Evolutionary conservation across 2,797 vertebrate species (phyloP), one percentile per base, ranked within the genome.

Genomic region (Enteromius unitaeniatus): DNA sequence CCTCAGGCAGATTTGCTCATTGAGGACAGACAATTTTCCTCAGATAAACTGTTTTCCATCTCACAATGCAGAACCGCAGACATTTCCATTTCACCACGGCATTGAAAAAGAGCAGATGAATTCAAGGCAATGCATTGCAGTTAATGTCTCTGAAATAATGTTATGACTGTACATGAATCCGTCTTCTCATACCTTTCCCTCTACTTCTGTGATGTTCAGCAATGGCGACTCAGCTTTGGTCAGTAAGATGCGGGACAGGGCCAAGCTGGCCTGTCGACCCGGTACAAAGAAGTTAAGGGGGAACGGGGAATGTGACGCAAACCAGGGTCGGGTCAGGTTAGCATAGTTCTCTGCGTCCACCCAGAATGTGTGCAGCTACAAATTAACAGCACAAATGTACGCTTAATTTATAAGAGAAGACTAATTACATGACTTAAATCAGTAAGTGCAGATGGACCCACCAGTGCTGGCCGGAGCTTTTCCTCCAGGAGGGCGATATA

Each of bases 291-390:
- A 96, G 90, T 95, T 97, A 64, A 99, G 91, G 0, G 97, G 98
- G 88, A 99, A 99, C 0, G 97, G 96, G 85, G 97, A 97, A 86
- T 88, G 97, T 65, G 98, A 97, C n/a, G 97, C 96, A 90, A 97
- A 99, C 97, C 98, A 99, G 0, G 98, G 98, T 84, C 97, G 95
- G 53, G 97, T 99, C 91, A 99, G 89, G 88, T 90, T 95, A 87
- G 95, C 94, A 85, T 99, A 99, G 93, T 99, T 99, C 90, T 99
- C 97, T 70, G 94, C 92, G 81, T 99, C 98, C 86, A 99, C 95
- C 98, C 98, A 99, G 92, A 99, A 99, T n/a, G 97, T 98, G 90
- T 99, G 97, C 89, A 99, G 92, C 98, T 99, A 85, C 42, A 74
- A 28, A 64, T n/a, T 0, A 90, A 83, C 34, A 79, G 78, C 5